phyloP scores from a whole-genome alignment of 2,113 vertebrate species.

The Terrapene triunguis region DNA sequence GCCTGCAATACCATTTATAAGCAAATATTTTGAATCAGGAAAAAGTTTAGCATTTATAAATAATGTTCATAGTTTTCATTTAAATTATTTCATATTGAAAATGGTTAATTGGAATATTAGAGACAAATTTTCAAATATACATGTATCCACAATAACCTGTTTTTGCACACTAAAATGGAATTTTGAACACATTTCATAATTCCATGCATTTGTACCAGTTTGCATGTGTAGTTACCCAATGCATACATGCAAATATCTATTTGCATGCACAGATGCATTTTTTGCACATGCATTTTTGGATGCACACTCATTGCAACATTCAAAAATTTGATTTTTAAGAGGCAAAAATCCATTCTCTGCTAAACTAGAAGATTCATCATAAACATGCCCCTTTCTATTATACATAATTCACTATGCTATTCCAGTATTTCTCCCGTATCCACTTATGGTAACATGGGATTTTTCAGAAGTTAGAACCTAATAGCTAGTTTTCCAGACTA shows the following conservation, averaged over 20 bases:
- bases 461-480: slow-evolving; percentile 50
- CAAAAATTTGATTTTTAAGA: slow-evolving; percentile 35
- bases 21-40: background rate
- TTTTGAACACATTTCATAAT: slow-evolving; percentile 67
- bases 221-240: slow-evolving; percentile 67
- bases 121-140: slow-evolving; percentile 74
- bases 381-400: slow-evolving; percentile 40
- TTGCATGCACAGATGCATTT: slow-evolving; percentile 57
- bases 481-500: background rate
- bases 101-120: slow-evolving; percentile 71
- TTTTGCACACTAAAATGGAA: slow-evolving; percentile 62
- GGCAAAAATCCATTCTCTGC: slow-evolving; percentile 42
- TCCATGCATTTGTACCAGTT: slow-evolving; percentile 66
- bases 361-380: slow-evolving; percentile 50
- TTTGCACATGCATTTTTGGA: slow-evolving; percentile 66
- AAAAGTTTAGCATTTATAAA: slow-evolving; percentile 63
- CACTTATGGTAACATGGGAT: background rate
- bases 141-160: slow-evolving; percentile 59
- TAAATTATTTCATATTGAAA: slow-evolving; percentile 68
- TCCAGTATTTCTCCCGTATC: slow-evolving; percentile 36
- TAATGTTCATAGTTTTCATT: slow-evolving; percentile 69
- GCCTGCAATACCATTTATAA: background rate
- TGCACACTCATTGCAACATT: slow-evolving; percentile 68
- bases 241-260: slow-evolving; percentile 50
- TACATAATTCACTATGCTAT: slow-evolving; percentile 35